phyloP scores from a whole-genome alignment of 2,888 invertebrate genomes.

The Priocnemis perturbator region DNA sequence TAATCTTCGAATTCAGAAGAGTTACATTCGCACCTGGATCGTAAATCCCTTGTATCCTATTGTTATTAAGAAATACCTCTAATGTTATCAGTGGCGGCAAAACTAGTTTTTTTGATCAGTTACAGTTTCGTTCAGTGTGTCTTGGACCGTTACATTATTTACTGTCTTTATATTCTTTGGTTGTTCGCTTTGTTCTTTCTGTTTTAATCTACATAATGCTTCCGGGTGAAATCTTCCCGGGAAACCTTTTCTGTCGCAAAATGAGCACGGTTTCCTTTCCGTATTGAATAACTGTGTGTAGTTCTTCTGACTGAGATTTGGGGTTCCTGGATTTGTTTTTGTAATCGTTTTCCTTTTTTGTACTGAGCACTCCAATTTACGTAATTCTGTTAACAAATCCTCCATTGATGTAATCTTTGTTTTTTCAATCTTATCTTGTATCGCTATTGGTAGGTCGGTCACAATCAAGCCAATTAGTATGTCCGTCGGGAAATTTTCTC shows the following conservation, averaged over 20 bases:
- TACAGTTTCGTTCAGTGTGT: neutral
- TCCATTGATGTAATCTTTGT: no score
- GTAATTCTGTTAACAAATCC: no score
- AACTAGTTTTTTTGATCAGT: neutral
- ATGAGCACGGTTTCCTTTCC: neutral
- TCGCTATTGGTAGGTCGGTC: no score
- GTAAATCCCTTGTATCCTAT: conserved; percentile 26
- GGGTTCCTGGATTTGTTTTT: no score
- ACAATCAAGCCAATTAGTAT: no score
- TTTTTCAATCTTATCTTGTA: no score
- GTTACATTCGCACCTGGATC: conserved; percentile 38
- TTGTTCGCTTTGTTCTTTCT: neutral
- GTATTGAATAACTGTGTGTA: no score
- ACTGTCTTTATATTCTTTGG: conserved; percentile 6
- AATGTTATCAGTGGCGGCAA: conserved; percentile 33
- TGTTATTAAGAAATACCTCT: conserved; percentile 27
- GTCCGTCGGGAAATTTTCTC: no score
- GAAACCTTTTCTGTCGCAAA: neutral
- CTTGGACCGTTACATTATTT: neutral
- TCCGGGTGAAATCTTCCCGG: neutral
- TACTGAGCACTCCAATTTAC: no score
- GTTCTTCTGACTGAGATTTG: no score
- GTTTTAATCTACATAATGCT: neutral
- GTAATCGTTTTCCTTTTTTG: no score
- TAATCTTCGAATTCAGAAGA: conserved; percentile 26